Evolutionary conservation across 2,888 invertebrate species (phyloP).

Genomic region (Phyllotreta cruciferae): DNA sequence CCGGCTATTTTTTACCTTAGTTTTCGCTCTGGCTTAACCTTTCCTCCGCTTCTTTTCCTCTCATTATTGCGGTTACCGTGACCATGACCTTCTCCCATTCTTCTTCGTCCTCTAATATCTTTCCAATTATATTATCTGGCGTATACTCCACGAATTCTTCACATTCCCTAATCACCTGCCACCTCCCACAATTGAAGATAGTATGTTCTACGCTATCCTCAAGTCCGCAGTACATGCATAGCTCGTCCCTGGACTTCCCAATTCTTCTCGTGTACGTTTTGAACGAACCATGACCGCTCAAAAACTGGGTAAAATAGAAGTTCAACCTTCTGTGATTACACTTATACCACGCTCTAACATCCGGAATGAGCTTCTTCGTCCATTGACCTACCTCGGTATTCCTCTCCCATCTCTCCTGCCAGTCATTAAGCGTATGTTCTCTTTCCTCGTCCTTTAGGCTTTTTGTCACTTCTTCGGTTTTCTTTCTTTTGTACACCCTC

Average conservation of each 20-base stretch:
- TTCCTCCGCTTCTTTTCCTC: too few relatives aligned
- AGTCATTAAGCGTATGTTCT: constrained; percentile 8
- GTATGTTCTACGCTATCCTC: constrained; percentile 28
- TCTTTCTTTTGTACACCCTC: not conserved
- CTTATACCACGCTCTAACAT: constrained; percentile 1
- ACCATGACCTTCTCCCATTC: too few relatives aligned
- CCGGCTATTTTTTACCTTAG: too few relatives aligned
- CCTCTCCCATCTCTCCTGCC: constrained; percentile 31
- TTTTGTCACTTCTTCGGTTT: not conserved
- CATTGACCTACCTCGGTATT: constrained; percentile 3
- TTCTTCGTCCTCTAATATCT: too few relatives aligned
- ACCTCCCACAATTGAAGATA: constrained; percentile 25
- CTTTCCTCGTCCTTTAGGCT: constrained; percentile 2
- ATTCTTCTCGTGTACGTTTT: not conserved
- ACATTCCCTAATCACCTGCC: too few relatives aligned
- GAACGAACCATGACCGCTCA: not conserved
- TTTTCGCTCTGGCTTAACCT: not conserved
- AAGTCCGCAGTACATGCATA: constrained; percentile 25
- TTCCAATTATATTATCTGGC: too few relatives aligned
- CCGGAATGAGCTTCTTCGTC: constrained; percentile 18
- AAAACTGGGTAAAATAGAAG: constrained; percentile 22
- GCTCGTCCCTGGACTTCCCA: not conserved
- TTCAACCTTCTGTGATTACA: constrained; percentile 1
- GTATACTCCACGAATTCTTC: too few relatives aligned
- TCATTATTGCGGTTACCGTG: too few relatives aligned